Evolutionary conservation across 2,888 invertebrate genomes (phyloP), one percentile per base, ranked within the genome.

Genomic region (Parnassius mnemosyne): DNA sequence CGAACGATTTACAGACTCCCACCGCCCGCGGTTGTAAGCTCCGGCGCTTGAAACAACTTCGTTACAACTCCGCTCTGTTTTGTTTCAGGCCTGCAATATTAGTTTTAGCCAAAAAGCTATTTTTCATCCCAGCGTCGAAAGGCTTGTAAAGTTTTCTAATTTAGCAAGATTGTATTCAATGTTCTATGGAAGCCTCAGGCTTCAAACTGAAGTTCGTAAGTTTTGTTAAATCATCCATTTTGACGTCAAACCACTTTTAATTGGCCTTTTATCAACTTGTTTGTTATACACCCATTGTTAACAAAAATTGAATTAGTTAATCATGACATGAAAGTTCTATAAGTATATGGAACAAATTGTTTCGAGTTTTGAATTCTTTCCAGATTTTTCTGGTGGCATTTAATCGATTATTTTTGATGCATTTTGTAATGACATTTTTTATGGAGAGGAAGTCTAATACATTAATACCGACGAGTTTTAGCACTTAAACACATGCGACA

Each of bases 21-120:
- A 71, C 72, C 76, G 85, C 85, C 85, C 80, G 85, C 83, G 86
- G 87, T 78, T 80, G 80, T 81, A 85, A 87, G 85, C 86, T 81
- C 81, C 72, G 70, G 67, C 79, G 81, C 75, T 79, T 76, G 79
- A 81, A 87, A 87, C 87, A 90, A 91, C 86, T 88, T 90, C 84
- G 87, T 88, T 88, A 87, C 88, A 85, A 85, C 87, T 84, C 84
- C 74, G 77, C 77, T 84, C 42, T 49, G 86, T 88, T 88, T 87
- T 86, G 87, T 89, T 89, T 85, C 83, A 78, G 79, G 78, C 73
- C 79, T 78, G 83, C 84, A 85, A 89, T 91, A 91, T 91, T 91
- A 90, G 91, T 90, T 91, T 89, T 85, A 84, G 88, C 80, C 87
- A 84, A 86, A 89, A 87, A 85, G 89, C 87, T 85, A 89, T 90